phyloP scores from a whole-genome alignment of 2,113 vertebrate genomes.

The Cygnus atratus region DNA sequence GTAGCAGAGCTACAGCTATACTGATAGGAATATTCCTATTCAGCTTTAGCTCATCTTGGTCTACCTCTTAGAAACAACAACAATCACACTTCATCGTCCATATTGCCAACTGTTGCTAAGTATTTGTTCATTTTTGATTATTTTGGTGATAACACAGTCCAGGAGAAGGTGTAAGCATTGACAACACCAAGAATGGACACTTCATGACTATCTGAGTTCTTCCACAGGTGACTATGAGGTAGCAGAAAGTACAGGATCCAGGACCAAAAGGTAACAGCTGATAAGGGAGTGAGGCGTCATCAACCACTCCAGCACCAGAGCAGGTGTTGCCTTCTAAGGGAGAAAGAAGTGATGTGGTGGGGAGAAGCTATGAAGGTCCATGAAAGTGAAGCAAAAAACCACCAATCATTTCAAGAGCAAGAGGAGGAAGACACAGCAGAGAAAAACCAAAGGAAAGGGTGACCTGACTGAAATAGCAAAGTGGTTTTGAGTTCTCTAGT shows the following conservation, averaged over 20 bases:
- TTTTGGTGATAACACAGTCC: neutral
- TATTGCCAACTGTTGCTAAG: neutral
- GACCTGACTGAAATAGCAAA: neutral
- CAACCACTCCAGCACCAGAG: neutral
- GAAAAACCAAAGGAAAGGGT: neutral
- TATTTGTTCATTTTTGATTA: neutral
- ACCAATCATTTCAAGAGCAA: neutral
- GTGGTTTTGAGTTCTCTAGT: neutral
- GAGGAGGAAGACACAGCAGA: neutral
- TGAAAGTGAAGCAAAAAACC: neutral
- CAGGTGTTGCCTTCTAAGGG: neutral
- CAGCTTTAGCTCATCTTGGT: neutral
- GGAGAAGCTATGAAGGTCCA: neutral
- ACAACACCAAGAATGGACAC: neutral
- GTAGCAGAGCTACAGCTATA: neutral
- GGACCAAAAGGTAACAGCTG: neutral
- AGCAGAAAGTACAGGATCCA: neutral
- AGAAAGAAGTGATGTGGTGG: accelerated
- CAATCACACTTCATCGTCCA: neutral
- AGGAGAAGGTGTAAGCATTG: neutral
- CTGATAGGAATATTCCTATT: neutral
- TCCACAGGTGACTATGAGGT: neutral
- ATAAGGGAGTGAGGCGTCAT: neutral
- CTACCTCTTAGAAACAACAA: neutral
- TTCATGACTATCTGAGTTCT: neutral